Percentiles rank a stretch among this genome's conserved stretches.
These are phyloP conservation scores for Anomalospiza imberbis DNA, from an alignment of 2,797 vertebrate species.

Conservation along the genomic window DNA sequence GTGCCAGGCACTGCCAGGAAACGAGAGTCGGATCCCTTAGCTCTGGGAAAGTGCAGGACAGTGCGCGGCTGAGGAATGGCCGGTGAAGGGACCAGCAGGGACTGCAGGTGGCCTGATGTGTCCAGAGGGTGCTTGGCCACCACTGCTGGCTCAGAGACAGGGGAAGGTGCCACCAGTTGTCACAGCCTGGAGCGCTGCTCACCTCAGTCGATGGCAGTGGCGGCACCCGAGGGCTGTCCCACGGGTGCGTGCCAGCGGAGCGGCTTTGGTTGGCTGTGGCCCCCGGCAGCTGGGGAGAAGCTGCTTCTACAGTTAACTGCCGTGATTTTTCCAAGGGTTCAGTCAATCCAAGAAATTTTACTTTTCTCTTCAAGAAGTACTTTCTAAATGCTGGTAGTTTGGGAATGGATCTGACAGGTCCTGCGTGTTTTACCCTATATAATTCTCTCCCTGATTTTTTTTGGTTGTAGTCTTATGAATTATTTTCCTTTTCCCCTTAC, in stretches of 20 bases:
- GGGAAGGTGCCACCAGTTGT: background rate
- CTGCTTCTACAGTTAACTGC: background rate
- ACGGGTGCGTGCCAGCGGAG: too few relatives aligned
- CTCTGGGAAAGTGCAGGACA: conserved; percentile 35
- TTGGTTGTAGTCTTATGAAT: background rate
- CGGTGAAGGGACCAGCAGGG: background rate
- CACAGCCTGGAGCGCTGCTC: background rate
- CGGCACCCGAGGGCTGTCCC: background rate
- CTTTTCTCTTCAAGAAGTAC: background rate
- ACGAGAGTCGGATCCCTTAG: conserved; percentile 30
- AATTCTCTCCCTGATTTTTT: background rate
- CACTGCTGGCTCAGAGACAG: background rate
- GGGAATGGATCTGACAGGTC: background rate
- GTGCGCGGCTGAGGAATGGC: background rate
- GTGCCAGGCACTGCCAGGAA: conserved; percentile 43
- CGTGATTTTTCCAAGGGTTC: background rate
- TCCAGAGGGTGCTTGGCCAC: background rate
- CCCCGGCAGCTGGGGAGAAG: background rate
- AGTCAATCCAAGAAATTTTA: background rate
- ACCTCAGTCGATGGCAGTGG: rapidly evolving
- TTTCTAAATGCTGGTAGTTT: background rate
- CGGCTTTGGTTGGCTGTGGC: background rate
- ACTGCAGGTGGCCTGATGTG: conserved; percentile 49
- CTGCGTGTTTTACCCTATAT: background rate
- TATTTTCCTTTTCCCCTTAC: background rate